phyloP scores from a whole-genome alignment of 2,888 invertebrate species.

The Dynastes hyllus region DNA sequence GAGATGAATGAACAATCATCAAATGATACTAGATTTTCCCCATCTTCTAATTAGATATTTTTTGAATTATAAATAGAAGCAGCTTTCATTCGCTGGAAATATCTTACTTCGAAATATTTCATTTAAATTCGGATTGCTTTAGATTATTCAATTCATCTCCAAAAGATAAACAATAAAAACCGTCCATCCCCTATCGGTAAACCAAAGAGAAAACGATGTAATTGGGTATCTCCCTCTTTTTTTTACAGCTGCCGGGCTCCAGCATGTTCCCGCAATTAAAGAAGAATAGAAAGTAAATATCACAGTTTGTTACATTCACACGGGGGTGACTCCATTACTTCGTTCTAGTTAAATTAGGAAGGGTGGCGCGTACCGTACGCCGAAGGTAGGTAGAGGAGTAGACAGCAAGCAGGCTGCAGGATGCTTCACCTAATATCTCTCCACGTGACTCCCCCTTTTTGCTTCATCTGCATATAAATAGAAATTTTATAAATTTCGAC shows the following conservation, averaged over 20 bases:
- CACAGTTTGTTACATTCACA: conserved; percentile 48
- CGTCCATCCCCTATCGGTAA: background rate
- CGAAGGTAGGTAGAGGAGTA: background rate
- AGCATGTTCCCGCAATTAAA: conserved; percentile 41
- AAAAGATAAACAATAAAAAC: background rate
- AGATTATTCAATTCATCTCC: background rate
- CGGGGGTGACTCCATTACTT: conserved; percentile 43
- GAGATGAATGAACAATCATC: too few species aligned
- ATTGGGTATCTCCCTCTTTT: conserved; percentile 19
- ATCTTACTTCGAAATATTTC: too few species aligned
- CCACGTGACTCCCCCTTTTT: conserved; percentile 48
- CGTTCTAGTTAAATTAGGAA: conserved; percentile 55
- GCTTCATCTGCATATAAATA: conserved; percentile 62
- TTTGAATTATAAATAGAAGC: too few species aligned
- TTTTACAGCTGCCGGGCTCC: background rate
- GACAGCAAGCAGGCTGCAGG: background rate
- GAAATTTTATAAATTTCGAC: conserved; percentile 60
- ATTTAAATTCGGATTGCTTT: too few species aligned
- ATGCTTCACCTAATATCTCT: background rate
- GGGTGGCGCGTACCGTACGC: conserved; percentile 42
- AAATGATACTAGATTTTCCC: too few species aligned
- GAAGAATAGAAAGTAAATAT: conserved; percentile 46
- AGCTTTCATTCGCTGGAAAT: too few species aligned
- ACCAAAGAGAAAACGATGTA: conserved; percentile 8
- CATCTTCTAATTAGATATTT: too few species aligned